Percentiles rank a stretch among this genome's conserved stretches.
Evolutionary conservation across 2,113 vertebrate species (phyloP).

Genomic region (Eretmochelys imbricata): DNA sequence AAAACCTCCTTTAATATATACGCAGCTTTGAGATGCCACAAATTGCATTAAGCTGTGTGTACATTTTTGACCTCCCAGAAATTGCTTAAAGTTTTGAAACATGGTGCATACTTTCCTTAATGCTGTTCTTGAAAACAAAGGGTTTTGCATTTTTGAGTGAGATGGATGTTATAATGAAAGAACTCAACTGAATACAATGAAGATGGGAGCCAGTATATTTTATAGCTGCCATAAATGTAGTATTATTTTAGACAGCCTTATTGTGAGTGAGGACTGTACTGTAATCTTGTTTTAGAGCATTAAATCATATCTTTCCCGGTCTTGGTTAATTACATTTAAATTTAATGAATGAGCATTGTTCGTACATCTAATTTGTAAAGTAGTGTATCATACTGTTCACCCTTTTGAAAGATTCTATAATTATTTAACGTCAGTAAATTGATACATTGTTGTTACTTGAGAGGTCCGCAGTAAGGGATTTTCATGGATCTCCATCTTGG

Average conservation of each 20-base stretch:
- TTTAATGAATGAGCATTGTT: background rate
- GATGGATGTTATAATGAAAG: background rate
- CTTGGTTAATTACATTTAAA: constrained; percentile 5
- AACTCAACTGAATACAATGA: background rate
- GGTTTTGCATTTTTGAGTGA: background rate
- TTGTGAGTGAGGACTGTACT: background rate
- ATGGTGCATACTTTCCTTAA: background rate
- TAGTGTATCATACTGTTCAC: background rate
- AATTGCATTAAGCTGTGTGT: background rate
- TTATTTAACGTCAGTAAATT: background rate
- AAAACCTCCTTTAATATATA: background rate
- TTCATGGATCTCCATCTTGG: too few species aligned
- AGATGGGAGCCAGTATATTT: background rate
- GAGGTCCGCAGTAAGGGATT: background rate
- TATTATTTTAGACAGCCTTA: background rate
- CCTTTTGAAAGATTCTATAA: background rate
- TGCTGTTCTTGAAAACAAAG: background rate
- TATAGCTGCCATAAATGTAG: background rate
- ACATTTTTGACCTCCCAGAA: background rate
- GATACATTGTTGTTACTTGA: background rate
- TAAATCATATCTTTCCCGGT: background rate
- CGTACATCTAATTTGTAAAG: background rate
- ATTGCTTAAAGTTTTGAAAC: background rate
- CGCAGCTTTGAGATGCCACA: background rate
- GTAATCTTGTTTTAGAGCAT: background rate